Percentiles rank a stretch among this genome's conserved stretches.
These are phyloP conservation scores for Ameiurus melas DNA, from an alignment of 2,113 vertebrate species.

Conservation along the genomic window DNA sequence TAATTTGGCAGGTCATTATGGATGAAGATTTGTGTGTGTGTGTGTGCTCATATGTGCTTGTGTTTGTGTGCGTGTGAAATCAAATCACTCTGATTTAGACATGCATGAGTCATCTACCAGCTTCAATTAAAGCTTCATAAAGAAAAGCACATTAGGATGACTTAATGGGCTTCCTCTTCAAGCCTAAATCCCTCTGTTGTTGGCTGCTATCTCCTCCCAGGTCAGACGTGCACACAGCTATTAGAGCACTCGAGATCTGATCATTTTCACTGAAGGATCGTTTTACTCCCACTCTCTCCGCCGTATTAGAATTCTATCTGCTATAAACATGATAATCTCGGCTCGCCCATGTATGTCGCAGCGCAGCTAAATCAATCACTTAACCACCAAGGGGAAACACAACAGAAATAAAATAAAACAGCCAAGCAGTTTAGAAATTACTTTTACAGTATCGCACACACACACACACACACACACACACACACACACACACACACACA, in stretches of 20 bases:
- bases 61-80: conserved; percentile 36
- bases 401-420: conserved; percentile 42
- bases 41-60: neutral
- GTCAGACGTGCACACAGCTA: conserved; percentile 44
- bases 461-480: neutral
- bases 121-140: conserved; percentile 54
- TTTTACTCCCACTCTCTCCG: conserved; percentile 43
- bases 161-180: conserved; percentile 49
- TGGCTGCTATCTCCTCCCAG: conserved; percentile 41
- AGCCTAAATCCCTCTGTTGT: conserved; percentile 31
- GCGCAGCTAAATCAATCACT: conserved; percentile 54
- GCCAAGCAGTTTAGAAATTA: conserved; percentile 43
- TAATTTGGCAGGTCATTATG: conserved; percentile 42
- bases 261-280: conserved; percentile 50
- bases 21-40: conserved; percentile 30
- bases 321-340: conserved; percentile 51
- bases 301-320: conserved; percentile 53
- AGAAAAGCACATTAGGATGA: conserved; percentile 42
- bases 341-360: conserved; percentile 52
- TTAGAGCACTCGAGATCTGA: conserved; percentile 54
- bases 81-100: conserved; percentile 53
- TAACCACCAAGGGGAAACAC: conserved; percentile 35
- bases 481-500: neutral
- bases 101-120: conserved; percentile 47
- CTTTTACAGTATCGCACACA: conserved; percentile 16